Conservation (phyloP, 1,140 invertebrate genomes). For the Caerostris darwini region DNA sequence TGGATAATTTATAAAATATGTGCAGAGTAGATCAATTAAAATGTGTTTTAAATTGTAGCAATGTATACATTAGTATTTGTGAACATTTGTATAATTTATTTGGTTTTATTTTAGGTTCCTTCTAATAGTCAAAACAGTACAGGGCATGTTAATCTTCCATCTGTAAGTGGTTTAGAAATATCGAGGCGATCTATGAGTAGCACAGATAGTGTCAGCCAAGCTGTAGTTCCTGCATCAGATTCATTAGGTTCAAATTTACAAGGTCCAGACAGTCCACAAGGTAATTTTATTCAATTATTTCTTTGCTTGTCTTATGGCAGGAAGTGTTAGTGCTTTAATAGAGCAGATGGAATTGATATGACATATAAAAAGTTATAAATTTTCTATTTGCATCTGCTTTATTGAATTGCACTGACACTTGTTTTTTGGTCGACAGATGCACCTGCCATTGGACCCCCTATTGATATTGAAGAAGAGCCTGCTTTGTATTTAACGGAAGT, state of each 20-base stretch:
- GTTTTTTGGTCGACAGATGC: slow-evolving; percentile 74
- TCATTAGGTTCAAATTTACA: slow-evolving; percentile 76
- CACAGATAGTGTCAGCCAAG: slow-evolving; percentile 75
- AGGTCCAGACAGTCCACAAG: slow-evolving; percentile 75
- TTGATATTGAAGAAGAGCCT: slow-evolving; percentile 44
- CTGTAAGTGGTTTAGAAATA: slow-evolving; percentile 78
- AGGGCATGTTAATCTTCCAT: slow-evolving; percentile 73
- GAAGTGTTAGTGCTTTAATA: slow-evolving; percentile 76
- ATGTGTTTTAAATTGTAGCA: no score
- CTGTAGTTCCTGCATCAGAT: slow-evolving; percentile 76
- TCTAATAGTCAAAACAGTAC: slow-evolving; percentile 77
- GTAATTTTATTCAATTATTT: slow-evolving; percentile 41
- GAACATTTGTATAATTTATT: not conserved
- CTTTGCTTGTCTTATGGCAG: slow-evolving; percentile 57
- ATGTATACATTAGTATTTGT: no score
- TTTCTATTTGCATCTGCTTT: slow-evolving; percentile 71
- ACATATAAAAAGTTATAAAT: slow-evolving; percentile 41
- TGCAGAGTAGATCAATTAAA: no score
- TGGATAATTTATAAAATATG: no score
- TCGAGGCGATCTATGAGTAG: slow-evolving; percentile 76
- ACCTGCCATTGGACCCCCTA: slow-evolving; percentile 67
- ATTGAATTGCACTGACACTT: slow-evolving; percentile 75
- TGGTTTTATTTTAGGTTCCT: slow-evolving; percentile 65
- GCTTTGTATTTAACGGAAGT: slow-evolving; percentile 46
- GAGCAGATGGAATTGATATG: slow-evolving; percentile 69